Evolutionary conservation across 2,797 vertebrate species (phyloP).

Genomic region (Labeo calbasu): DNA sequence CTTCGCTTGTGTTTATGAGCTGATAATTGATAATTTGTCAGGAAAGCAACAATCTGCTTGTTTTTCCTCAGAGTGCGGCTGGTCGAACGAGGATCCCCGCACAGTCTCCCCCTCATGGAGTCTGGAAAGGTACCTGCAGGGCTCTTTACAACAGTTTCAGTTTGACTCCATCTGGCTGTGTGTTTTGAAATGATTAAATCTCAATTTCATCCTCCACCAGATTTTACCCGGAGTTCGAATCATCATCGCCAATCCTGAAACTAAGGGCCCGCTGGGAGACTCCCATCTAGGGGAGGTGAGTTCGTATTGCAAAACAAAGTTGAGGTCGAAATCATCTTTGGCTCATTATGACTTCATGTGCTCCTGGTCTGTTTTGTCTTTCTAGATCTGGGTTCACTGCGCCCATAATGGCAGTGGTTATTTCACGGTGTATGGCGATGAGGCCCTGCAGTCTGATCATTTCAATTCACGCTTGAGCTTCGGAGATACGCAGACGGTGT

Average conservation of each 20-base stretch:
- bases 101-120: conserved; percentile 96
- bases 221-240: conserved; percentile 97
- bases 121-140: conserved; percentile 93
- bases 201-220: conserved; percentile 69
- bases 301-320: background rate
- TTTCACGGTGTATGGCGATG: conserved; percentile 96
- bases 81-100: conserved; percentile 95
- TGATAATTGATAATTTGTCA: background rate
- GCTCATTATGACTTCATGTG: background rate
- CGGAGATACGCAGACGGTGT: conserved; percentile 94
- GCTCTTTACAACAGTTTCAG: conserved; percentile 14
- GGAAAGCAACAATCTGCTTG: conserved; percentile 27
- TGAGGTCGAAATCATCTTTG: background rate
- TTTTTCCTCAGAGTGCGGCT: conserved; percentile 86
- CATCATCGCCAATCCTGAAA: conserved; percentile 99
- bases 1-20: background rate
- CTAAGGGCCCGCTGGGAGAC: conserved; percentile 96
- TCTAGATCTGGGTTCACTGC: conserved; percentile 98
- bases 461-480: conserved; percentile 96
- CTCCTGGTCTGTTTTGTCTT: background rate
- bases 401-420: conserved; percentile 96
- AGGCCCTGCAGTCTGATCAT: conserved; percentile 95
- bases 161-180: background rate
- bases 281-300: conserved; percentile 97
- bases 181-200: background rate